Percentiles rank a stretch among this genome's conserved stretches.
These are phyloP conservation scores for Phalanger gymnotis DNA, from an alignment of 2,797 vertebrate species.

Conservation along the genomic window DNA sequence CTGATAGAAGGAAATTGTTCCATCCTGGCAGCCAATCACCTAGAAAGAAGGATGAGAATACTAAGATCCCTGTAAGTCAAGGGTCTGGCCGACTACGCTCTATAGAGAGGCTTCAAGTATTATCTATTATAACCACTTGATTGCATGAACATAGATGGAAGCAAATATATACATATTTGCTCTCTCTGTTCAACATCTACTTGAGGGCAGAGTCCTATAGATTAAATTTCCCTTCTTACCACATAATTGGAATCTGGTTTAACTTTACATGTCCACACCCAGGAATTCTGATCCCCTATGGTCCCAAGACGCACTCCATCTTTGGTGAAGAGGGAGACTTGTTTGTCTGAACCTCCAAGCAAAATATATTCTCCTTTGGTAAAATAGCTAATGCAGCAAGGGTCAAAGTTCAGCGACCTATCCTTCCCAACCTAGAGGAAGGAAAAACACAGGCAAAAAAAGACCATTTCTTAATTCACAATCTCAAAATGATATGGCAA, in stretches of 20 bases:
- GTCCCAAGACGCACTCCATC: conserved; percentile 94
- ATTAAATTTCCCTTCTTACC: conserved; percentile 85
- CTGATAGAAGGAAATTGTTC: conserved; percentile 97
- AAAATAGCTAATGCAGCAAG: conserved; percentile 97
- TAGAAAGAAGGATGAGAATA: conserved; percentile 72
- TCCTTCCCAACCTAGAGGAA: conserved; percentile 94
- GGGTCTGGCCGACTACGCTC: not conserved
- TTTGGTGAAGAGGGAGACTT: conserved; percentile 97
- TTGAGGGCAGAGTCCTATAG: not conserved
- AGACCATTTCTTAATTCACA: conserved; percentile 41
- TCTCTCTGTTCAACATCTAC: not conserved
- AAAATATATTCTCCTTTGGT: conserved; percentile 97
- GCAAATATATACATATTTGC: not conserved
- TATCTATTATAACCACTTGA: not conserved
- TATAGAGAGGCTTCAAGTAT: not conserved
- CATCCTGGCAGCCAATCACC: conserved; percentile 98
- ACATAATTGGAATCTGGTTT: conserved; percentile 98
- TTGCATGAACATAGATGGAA: not conserved
- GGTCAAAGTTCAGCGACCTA: conserved; percentile 92
- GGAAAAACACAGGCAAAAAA: conserved; percentile 65
- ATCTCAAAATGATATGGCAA: conserved; percentile 9
- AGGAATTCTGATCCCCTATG: conserved; percentile 94
- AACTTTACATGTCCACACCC: conserved; percentile 96
- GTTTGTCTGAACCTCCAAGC: conserved; percentile 95
- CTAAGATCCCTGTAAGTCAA: not conserved